A percentile compares a stretch with the other conserved stretches of the same genome.
Conservation (phyloP, 2,888 invertebrate species). For the Cephus rjabovi region DNA sequence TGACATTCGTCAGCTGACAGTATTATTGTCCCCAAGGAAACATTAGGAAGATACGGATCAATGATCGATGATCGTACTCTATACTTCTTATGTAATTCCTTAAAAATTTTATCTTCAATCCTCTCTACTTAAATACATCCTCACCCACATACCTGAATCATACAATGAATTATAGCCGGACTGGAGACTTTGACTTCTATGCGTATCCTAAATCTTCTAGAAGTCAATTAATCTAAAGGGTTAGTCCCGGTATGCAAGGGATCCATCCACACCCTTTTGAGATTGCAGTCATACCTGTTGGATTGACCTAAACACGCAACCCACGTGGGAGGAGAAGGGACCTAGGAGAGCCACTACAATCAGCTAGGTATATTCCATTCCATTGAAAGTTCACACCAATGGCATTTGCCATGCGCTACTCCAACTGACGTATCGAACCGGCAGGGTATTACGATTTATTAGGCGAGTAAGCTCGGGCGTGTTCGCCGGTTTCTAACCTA, state of each 20-base stretch:
- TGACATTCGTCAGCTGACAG: not conserved
- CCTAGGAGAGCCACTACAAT: not conserved
- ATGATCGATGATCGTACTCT: not conserved
- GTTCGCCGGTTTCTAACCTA: not conserved
- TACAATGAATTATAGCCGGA: not conserved
- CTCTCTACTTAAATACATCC: no score
- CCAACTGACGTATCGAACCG: conserved; percentile 36
- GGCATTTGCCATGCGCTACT: conserved; percentile 48
- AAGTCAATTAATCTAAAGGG: not conserved
- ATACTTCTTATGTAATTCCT: not conserved
- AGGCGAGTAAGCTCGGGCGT: conserved; percentile 28
- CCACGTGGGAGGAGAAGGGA: conserved; percentile 25
- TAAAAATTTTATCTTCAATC: not conserved
- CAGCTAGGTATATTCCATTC: conserved; percentile 28
- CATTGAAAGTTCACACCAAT: conserved; percentile 60
- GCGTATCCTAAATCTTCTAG: not conserved
- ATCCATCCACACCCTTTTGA: conserved; percentile 44
- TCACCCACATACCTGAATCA: no score
- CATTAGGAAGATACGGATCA: not conserved
- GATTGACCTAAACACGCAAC: conserved; percentile 48
- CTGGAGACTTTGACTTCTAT: not conserved
- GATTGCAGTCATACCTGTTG: conserved; percentile 40
- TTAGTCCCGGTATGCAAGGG: conserved; percentile 43
- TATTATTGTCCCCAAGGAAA: not conserved
- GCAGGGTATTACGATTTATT: conserved; percentile 56